These are phyloP conservation scores for Euleptes europaea DNA, from an alignment of 2,113 vertebrate genomes.

Conservation along the genomic window DNA sequence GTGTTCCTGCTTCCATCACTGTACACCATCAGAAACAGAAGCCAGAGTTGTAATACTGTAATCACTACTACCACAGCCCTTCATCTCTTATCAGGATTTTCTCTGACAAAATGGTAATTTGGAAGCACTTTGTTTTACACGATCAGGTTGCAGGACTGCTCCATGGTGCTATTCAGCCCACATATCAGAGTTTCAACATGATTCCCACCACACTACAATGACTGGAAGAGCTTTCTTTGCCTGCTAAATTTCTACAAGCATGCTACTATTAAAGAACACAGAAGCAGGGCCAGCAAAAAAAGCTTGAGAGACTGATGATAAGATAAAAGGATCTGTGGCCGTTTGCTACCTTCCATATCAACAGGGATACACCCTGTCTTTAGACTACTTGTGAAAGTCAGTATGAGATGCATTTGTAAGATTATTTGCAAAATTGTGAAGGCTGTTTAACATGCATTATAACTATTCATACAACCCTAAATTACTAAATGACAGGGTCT, in stretches of 20 bases:
- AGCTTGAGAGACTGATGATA: not conserved
- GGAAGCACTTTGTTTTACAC: not conserved
- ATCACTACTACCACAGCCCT: not conserved
- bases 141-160: not conserved
- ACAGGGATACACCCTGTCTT: not conserved
- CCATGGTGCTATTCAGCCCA: not conserved
- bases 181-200: not conserved
- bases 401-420: not conserved
- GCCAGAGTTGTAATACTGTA: not conserved
- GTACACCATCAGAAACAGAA: not conserved
- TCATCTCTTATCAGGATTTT: not conserved
- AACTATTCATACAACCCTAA: not conserved
- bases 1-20: not conserved
- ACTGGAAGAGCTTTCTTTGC: not conserved
- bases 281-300: not conserved
- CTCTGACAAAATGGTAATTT: not conserved
- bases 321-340: not conserved
- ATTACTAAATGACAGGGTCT: conserved; percentile 2
- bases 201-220: not conserved
- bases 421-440: conserved; percentile 4
- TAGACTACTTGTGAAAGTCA: not conserved
- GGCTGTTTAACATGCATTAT: not conserved
- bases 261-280: not conserved
- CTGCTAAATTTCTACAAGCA: not conserved
- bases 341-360: not conserved